Evolutionary conservation across 2,888 invertebrate genomes (phyloP).

Genomic region (Caenorhabditis sulstoni): DNA sequence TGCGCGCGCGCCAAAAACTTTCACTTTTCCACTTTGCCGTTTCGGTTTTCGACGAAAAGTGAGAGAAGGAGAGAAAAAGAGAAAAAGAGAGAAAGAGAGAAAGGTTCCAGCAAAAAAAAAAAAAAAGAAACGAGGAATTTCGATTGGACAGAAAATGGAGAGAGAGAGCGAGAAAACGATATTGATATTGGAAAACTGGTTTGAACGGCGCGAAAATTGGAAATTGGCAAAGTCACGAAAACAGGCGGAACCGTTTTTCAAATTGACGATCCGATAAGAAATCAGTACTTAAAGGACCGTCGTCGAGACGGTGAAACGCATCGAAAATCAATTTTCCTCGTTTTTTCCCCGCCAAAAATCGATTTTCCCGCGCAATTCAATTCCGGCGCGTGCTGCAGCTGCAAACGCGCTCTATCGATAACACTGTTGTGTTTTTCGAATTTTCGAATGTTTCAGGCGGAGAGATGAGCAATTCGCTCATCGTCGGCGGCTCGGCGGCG

Average conservation of each 20-base stretch:
- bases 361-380: not conserved
- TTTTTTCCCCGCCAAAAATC: no score
- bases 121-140: not conserved
- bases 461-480: slow-evolving; percentile 44
- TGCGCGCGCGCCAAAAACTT: no score
- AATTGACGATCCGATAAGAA: slow-evolving; percentile 39
- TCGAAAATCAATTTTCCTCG: not conserved
- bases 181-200: slow-evolving; percentile 7
- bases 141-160: not conserved
- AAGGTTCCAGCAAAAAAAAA: slow-evolving; percentile 28
- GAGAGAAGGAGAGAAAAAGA: slow-evolving; percentile 22
- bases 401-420: not conserved
- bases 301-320: not conserved
- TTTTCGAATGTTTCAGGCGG: not conserved
- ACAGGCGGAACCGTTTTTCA: slow-evolving; percentile 21
- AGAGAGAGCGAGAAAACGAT: slow-evolving; percentile 33
- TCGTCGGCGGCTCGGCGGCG: slow-evolving; percentile 42
- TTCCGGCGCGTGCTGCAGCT: not conserved
- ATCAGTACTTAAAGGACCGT: slow-evolving; percentile 21
- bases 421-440: no score
- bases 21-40: not conserved
- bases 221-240: slow-evolving; percentile 32
- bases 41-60: no score
- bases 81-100: slow-evolving; percentile 6
- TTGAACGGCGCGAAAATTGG: slow-evolving; percentile 11